A percentile compares a stretch with the other conserved stretches of the same genome.
Evolutionary conservation across 2,888 invertebrate species (phyloP).

Genomic region (Trimorus sp.): DNA sequence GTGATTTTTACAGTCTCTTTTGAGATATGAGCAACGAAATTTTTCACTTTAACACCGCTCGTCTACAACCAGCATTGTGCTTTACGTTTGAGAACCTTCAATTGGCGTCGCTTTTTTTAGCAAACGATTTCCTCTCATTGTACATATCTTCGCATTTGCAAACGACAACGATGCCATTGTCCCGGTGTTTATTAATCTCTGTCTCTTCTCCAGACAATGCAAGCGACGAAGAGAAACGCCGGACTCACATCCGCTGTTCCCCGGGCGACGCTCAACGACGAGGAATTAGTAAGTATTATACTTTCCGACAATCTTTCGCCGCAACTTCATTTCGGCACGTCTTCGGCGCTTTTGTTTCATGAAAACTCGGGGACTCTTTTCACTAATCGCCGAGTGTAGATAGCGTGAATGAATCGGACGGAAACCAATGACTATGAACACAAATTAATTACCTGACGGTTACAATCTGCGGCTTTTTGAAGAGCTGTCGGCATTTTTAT

Average conservation of each 20-base stretch:
- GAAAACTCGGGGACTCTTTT: not conserved
- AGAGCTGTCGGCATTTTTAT: not conserved
- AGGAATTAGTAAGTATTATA: constrained; percentile 93
- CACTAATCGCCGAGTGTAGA: constrained; percentile 11
- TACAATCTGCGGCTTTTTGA: not conserved
- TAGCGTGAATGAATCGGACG: constrained; percentile 24
- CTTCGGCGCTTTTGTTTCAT: constrained; percentile 36
- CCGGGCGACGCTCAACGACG: constrained; percentile 98
- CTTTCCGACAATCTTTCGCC: constrained; percentile 22
- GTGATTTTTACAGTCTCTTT: no score
- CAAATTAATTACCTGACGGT: constrained; percentile 1
- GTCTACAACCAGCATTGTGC: no score
- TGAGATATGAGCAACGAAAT: not conserved
- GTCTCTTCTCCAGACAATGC: constrained; percentile 92
- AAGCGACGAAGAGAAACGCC: constrained; percentile 98
- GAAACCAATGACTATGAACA: not conserved
- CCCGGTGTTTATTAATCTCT: constrained; percentile 70
- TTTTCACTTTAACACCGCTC: constrained; percentile 7
- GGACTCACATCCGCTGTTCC: constrained; percentile 98
- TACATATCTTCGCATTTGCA: constrained; percentile 58
- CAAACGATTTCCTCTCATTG: constrained; percentile 58
- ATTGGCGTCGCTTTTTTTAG: constrained; percentile 55
- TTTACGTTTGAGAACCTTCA: constrained; percentile 17
- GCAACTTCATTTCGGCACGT: constrained; percentile 40
- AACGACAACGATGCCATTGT: constrained; percentile 50